phyloP scores from a whole-genome alignment of 2,113 vertebrate species.

The Chionis minor region DNA sequence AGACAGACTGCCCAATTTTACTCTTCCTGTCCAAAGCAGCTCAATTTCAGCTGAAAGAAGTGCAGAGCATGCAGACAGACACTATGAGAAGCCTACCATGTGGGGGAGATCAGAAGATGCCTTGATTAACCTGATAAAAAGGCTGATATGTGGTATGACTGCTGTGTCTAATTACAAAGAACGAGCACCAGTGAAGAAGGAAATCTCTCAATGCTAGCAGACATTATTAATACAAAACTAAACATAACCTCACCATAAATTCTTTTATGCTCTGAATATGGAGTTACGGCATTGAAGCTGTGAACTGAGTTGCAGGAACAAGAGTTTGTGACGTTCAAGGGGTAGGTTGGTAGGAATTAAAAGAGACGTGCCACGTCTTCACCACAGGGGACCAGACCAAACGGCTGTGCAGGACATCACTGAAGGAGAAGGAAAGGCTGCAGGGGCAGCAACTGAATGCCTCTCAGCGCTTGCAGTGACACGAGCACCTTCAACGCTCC shows the following conservation, averaged over 20 bases:
- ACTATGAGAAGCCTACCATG: background rate
- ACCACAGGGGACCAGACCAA: background rate
- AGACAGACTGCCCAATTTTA: background rate
- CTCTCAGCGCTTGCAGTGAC: background rate
- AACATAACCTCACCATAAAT: background rate
- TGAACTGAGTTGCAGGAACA: background rate
- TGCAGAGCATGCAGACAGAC: background rate
- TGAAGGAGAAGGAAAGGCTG: background rate
- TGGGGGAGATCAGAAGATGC: background rate
- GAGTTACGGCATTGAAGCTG: background rate
- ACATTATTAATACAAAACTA: background rate
- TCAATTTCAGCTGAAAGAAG: background rate
- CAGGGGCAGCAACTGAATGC: background rate
- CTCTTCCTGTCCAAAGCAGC: background rate
- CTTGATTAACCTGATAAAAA: background rate
- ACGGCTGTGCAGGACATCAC: background rate
- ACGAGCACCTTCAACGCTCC: fast-evolving
- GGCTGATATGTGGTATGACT: background rate
- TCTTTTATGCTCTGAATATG: background rate
- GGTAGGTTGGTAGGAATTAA: fast-evolving
- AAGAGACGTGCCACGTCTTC: background rate
- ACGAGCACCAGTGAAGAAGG: background rate
- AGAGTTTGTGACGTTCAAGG: background rate
- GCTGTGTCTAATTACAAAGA: background rate
- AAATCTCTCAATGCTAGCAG: background rate